Percentiles rank a stretch among this genome's conserved stretches.
Evolutionary conservation across 2,888 invertebrate species (phyloP).

Genomic region (Steinernema scapterisci): DNA sequence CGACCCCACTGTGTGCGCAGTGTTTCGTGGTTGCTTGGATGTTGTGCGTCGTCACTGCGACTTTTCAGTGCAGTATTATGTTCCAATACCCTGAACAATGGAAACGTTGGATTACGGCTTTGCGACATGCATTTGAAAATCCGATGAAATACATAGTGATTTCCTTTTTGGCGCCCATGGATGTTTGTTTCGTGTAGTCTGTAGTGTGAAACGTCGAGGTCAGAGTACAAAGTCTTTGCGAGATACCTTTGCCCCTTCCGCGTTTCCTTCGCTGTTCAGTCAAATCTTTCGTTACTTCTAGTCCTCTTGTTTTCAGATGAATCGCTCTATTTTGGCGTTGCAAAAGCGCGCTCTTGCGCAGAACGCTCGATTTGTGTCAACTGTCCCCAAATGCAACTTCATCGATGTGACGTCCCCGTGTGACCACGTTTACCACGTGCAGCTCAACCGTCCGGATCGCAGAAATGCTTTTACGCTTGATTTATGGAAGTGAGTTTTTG

Average conservation of each 20-base stretch:
- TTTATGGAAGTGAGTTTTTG: slow-evolving; percentile 75
- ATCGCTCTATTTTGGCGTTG: neutral
- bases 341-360: neutral
- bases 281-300: neutral
- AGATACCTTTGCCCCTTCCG: neutral
- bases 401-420: slow-evolving; percentile 42
- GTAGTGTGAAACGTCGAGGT: neutral
- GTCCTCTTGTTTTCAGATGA: slow-evolving; percentile 20
- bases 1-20: slow-evolving; percentile 1
- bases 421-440: slow-evolving; percentile 74
- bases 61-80: neutral
- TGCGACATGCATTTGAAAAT: too few species aligned
- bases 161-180: too few species aligned
- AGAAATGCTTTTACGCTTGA: slow-evolving; percentile 80
- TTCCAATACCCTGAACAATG: neutral
- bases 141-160: too few species aligned
- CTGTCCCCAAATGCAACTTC: slow-evolving; percentile 36
- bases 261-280: neutral
- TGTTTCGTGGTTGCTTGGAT: slow-evolving; percentile 5
- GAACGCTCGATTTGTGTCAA: slow-evolving; percentile 18
- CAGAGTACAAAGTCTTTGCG: neutral
- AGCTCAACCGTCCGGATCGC: slow-evolving; percentile 86
- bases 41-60: slow-evolving; percentile 15
- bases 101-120: neutral
- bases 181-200: neutral